phyloP scores from a whole-genome alignment of 64 coral and sea anemone genomes.

The Cladopsammia gracilis region DNA sequence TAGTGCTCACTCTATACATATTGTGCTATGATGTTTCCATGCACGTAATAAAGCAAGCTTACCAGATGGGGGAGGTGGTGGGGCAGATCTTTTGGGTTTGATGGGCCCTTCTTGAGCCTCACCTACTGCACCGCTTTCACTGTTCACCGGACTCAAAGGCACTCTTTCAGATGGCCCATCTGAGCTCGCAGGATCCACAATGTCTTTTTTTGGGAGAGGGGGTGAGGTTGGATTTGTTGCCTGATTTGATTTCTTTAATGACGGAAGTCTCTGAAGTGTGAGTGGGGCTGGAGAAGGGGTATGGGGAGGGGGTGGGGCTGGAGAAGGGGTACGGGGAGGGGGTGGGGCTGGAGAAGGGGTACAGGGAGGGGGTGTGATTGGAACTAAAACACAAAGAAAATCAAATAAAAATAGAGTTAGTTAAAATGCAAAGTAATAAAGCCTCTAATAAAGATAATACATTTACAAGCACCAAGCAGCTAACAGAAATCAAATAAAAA shows the following conservation, averaged over 20 bases:
- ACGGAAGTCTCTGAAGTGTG: not conserved
- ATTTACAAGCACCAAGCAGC: not conserved
- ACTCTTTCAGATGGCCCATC: conserved; percentile 11
- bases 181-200: not conserved
- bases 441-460: not conserved
- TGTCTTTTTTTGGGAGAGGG: not conserved
- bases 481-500: not conserved
- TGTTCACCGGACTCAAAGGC: conserved; percentile 10
- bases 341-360: conserved; percentile 22
- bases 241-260: conserved; percentile 19
- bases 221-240: conserved; percentile 12
- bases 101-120: conserved; percentile 6
- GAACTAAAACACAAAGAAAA: conserved; percentile 38
- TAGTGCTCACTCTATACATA: not conserved
- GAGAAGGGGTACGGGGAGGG: not conserved
- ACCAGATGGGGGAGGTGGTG: conserved; percentile 69
- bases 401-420: conserved; percentile 20
- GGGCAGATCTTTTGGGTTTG: conserved; percentile 66
- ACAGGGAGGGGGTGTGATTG: conserved; percentile 8
- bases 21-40: not conserved
- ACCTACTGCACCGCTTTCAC: not conserved
- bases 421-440: not conserved
- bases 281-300: too few relatives aligned
- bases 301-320: not conserved
- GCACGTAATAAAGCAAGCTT: conserved; percentile 12